A percentile compares a stretch with the other conserved stretches of the same genome.
These are phyloP conservation scores for Lasioglossum oenotherae DNA, from an alignment of 2,888 invertebrate genomes.

Conservation along the genomic window DNA sequence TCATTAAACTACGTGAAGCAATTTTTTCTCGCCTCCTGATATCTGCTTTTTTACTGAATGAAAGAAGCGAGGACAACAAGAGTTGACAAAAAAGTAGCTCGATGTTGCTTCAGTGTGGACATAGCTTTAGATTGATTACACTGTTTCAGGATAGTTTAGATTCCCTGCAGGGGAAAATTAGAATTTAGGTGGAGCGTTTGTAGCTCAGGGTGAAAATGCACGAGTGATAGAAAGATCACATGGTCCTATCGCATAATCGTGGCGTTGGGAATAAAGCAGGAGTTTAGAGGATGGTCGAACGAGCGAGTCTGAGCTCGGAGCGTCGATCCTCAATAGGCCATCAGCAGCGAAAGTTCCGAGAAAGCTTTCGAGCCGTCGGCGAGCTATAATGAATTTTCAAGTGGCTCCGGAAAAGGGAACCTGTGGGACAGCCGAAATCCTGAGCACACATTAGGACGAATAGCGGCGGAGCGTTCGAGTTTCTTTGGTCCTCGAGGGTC, in stretches of 20 bases:
- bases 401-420: slow-evolving; percentile 40
- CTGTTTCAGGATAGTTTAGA: background rate
- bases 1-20: background rate
- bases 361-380: slow-evolving; percentile 36
- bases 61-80: background rate
- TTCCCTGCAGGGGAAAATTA: no score
- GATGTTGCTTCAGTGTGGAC: background rate
- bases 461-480: slow-evolving; percentile 35
- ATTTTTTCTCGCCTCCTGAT: background rate
- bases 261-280: background rate
- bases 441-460: slow-evolving; percentile 56
- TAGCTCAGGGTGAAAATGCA: background rate
- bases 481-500: slow-evolving; percentile 41
- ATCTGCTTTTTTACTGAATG: background rate
- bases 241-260: background rate
- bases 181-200: no score
- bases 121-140: background rate
- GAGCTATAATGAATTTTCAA: slow-evolving; percentile 55
- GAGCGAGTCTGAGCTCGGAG: background rate
- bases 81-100: background rate
- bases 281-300: background rate
- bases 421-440: slow-evolving; percentile 49
- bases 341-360: slow-evolving; percentile 17
- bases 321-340: slow-evolving; percentile 1
- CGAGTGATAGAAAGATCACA: background rate